A percentile compares a stretch with the other conserved stretches of the same genome.
These are phyloP conservation scores for Scomber colias DNA, from an alignment of 2,113 vertebrate genomes.

Conservation along the genomic window DNA sequence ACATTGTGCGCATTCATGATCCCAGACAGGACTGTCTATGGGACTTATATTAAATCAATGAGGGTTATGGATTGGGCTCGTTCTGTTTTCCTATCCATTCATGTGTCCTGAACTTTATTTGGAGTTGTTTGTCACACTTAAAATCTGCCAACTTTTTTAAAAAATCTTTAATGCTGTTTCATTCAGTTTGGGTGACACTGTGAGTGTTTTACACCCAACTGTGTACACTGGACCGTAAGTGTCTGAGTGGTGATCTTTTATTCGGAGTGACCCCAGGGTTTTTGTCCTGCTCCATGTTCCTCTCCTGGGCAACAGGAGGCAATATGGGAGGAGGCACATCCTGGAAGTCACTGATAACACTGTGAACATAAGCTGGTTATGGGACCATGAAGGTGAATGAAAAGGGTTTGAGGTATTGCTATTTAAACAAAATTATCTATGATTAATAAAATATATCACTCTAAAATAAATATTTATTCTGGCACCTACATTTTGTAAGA, in stretches of 20 bases:
- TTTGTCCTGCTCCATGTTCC: slow-evolving; percentile 19
- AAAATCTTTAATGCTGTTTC: neutral
- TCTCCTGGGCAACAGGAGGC: slow-evolving; percentile 12
- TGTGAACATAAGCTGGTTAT: neutral
- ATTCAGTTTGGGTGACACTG: neutral
- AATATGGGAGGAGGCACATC: neutral
- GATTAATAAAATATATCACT: neutral
- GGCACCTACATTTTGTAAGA: neutral
- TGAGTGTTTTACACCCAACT: neutral
- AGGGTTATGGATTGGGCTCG: neutral
- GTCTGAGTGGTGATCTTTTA: slow-evolving; percentile 10
- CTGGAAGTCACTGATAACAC: neutral
- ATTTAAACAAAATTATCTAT: neutral
- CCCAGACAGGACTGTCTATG: neutral
- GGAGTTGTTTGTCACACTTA: neutral
- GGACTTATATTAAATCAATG: slow-evolving; percentile 25
- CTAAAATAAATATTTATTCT: neutral
- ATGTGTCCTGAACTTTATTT: neutral
- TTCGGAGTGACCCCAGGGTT: neutral
- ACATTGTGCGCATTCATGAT: slow-evolving; percentile 21
- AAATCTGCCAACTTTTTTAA: too few relatives aligned
- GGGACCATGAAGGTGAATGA: neutral
- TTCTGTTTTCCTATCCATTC: neutral
- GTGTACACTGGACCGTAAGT: neutral
- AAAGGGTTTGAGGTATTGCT: neutral